Base-by-base conservation (phyloP, 2,113 vertebrate genomes). In the Merops nubicus region DNA sequence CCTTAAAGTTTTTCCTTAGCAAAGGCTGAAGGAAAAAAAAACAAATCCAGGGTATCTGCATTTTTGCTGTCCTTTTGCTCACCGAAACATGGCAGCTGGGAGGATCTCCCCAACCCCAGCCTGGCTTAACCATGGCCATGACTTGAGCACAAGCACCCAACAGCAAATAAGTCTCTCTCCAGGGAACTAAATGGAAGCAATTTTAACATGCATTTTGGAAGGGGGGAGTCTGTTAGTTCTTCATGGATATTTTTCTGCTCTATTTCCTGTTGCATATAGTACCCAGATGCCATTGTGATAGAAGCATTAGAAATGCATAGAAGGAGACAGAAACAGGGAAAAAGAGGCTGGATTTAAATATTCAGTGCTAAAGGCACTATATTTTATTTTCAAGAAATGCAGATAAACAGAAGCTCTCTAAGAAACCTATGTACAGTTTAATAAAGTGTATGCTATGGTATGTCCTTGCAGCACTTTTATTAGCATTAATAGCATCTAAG, bases 281-380 rank as follows among this genome's bases (percentile, higher is more conserved):
- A 67, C 68, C 54, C 88, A 80, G 94, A 96, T 93, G 25, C 75
- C 74, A 68, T 79, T 51, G 70, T 83, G 93, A 96, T 83, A 96
- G 85, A 73, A 64, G 82, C 93, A 97, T 97, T 94, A 96, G 93
- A 88, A 96, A 96, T 96, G 94, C 94, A 97, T 77, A 90, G 94
- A 93, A 77, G 68, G 67, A 75, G 53, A 75, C 60, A 68, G 84
- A 47, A 72, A 88, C 43, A 76, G 72, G 91, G 88, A 67, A 69
- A 86, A 93, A 54, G 67, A 96, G 85, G 42, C 69, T 80, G 82
- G 63, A 96, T 96, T 96, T 96, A 95, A 96, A 96, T 96, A 97
- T 95, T 88, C 88, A 91, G 45, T 70, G 86, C 96, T 96, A 89
- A 94, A 91, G 91, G 89, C 92, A 67, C 26, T 95, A 76, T 77